Evolutionary conservation across 2,113 vertebrate genomes (phyloP).

Genomic region (Eurypyga helias): DNA sequence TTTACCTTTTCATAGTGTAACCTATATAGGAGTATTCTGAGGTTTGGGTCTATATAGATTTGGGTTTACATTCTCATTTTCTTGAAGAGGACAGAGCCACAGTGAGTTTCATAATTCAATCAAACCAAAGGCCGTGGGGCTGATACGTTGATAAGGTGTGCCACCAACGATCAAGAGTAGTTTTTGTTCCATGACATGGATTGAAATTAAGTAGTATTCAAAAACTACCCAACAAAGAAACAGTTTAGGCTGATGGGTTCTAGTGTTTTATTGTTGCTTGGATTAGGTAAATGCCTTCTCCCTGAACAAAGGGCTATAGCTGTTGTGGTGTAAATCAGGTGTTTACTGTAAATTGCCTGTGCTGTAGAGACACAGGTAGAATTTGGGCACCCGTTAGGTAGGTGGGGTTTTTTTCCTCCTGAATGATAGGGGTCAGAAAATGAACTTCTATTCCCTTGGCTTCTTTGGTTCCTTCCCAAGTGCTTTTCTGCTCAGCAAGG

Average conservation of each 20-base stretch:
- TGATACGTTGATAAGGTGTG: background rate
- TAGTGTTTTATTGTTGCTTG: background rate
- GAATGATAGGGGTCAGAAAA: background rate
- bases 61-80: background rate
- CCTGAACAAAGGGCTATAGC: background rate
- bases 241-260: background rate
- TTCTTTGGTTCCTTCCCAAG: background rate
- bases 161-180: rapidly evolving
- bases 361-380: background rate
- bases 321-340: background rate
- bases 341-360: background rate
- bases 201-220: background rate
- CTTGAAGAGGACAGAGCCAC: background rate
- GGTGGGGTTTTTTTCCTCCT: background rate
- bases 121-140: background rate
- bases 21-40: no score
- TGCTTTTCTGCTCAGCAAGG: background rate
- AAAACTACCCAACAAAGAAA: background rate
- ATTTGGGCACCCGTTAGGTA: background rate
- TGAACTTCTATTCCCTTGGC: background rate
- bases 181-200: rapidly evolving
- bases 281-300: background rate
- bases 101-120: background rate
- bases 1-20: background rate
- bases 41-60: no score